Evolutionary conservation across 2,797 vertebrate species (phyloP), one percentile per base, ranked within the genome.

Genomic region (Notoglanidium macrostoma): DNA sequence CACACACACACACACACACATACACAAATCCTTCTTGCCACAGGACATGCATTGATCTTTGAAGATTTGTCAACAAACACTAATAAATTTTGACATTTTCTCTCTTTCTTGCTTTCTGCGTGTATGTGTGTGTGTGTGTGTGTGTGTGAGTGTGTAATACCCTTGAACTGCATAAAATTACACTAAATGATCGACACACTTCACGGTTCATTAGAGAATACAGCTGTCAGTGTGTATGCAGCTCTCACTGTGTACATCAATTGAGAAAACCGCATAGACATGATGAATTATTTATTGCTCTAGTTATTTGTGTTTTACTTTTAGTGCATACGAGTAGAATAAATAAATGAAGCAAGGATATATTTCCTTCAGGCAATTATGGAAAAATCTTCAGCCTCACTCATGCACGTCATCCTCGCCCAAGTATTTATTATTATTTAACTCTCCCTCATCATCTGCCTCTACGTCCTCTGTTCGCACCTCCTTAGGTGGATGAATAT

Each of bases 1-100:
- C 40, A 72, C 51, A 59, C 55, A 49, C 78, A 70, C 84, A 54
- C 46, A 40, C 49, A 68, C 63, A 77, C 63, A 72, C 68, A 83
- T 55, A 12, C 32, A 54, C 49, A 77, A 61, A 81, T 23, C 32
- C 46, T 32, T 72, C 61, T 84, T 87, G 83, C 89, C 77, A 40
- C 72, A 77, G 83, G 87, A 84, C 78, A 87, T 80, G 83, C 74
- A 85, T 76, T 82, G 76, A 85, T 88, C 54, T 78, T 77, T 74
- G 23, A 80, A 70, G 26, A 40, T 70, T 63, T 83, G 80, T 70
- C 87, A 81, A 77, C 85, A 86, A 85, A 86, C 79, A 40, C 21
- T 59, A 4, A 32, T 6, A 57, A 61, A 86, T 44, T 26, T 49
- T 77, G 85, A 86, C 77, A 76, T 77, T 86, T 80, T 77, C 55